Evolutionary conservation across 2,113 vertebrate genomes (phyloP).

Genomic region (Cinclus mexicanus): DNA sequence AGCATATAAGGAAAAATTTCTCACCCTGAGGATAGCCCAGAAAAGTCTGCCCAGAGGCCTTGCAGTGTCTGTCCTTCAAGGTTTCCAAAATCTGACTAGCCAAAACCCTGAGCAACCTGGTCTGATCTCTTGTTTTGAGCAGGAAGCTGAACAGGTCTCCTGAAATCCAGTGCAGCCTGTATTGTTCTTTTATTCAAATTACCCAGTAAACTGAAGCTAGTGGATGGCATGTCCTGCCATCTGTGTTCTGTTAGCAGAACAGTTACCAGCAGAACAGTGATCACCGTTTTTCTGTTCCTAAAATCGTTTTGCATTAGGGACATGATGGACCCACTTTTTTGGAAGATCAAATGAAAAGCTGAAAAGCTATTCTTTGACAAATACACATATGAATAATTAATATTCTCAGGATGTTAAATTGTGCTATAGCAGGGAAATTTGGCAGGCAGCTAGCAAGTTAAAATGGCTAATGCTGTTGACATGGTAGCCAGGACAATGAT

Average conservation of each 20-base stretch:
- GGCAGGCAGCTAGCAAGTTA: background rate
- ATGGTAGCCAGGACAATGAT: background rate
- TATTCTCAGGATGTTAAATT: background rate
- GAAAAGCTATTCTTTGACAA: constrained; percentile 28
- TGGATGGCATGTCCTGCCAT: background rate
- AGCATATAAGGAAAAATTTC: background rate
- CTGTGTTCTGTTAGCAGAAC: background rate
- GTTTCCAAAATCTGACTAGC: background rate
- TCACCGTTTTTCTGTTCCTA: background rate
- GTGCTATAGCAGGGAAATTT: background rate
- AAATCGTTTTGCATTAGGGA: background rate
- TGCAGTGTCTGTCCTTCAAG: background rate
- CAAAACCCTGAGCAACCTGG: background rate
- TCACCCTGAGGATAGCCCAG: background rate
- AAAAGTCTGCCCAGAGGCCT: background rate
- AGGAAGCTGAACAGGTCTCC: background rate
- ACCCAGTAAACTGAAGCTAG: background rate
- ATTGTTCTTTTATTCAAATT: background rate
- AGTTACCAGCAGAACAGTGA: background rate
- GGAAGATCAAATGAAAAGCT: constrained; percentile 20
- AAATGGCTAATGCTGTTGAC: background rate
- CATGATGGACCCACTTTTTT: background rate
- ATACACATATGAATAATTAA: constrained; percentile 23
- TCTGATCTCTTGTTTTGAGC: background rate
- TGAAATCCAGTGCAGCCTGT: background rate